Evolutionary conservation across 2,888 invertebrate genomes (phyloP), one percentile per base, ranked within the genome.

Genomic region (Charanyca ferruginea): DNA sequence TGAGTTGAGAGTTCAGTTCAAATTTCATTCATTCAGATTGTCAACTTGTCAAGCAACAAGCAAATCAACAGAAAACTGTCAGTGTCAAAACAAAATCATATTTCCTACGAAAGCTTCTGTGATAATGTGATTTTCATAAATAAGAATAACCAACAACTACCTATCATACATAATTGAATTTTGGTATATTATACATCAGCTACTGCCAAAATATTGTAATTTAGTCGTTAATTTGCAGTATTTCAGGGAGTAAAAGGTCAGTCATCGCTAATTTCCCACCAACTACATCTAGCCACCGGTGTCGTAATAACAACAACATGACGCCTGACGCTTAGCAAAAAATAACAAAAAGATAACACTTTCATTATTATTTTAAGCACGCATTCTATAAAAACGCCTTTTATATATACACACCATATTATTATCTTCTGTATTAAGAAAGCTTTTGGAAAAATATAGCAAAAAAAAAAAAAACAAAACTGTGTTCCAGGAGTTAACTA

Each of bases 401-500:
- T 32, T 18, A 8, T 7, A 1, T 32, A 16, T n/a, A 25, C 2
- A 18, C 8, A 8, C 35, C 3, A 23, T 18, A 3, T n/a, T n/a
- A n/a, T n/a, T n/a, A n/a, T 13, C 5, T 0, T 25, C 11, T n/a
- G 3, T 13, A 0, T 23, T 20, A n/a, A 20, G 0, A 38, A 20
- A 38, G 9, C 6, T 49, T 18, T 20, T 13, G 1, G 5, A 22
- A 38, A 22, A 22, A 49, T 22, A 20, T 48, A 23, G 3, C 5
- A 18, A n/a, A 53, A 38, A 13, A 25, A 16, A 18, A 18, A 18
- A n/a, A 53, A 38, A 13, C 22, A 16, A 18, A 18, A 48, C 44
- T 48, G 8, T 49, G 0, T 54, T 69, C 60, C 11, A 48, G 76
- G 66, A n/a, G n/a, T 35, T 41, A 5, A 62, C 23, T n/a, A 87